Conservation (phyloP, 2,113 vertebrate species). For the Axis porcinus region DNA sequence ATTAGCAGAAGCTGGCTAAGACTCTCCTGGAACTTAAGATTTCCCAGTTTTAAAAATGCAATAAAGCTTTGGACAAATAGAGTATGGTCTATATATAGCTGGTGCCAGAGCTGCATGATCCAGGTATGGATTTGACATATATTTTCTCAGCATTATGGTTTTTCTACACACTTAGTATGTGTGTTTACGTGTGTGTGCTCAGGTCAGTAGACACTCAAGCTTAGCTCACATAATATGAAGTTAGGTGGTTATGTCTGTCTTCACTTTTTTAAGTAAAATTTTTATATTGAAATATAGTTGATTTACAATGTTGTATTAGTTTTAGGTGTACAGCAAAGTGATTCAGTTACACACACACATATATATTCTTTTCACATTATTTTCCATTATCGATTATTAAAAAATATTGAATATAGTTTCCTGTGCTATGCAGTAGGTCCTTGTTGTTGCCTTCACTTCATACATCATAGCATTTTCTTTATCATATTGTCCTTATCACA, state of each 20-base stretch:
- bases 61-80: conserved; percentile 63
- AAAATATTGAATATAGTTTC: background rate
- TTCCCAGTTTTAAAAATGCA: conserved; percentile 59
- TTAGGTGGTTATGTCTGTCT: background rate
- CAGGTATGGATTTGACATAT: conserved; percentile 66
- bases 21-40: conserved; percentile 52
- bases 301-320: background rate
- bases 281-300: background rate
- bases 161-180: background rate
- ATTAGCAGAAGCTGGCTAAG: conserved; percentile 31
- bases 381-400: background rate
- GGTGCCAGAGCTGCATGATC: conserved; percentile 73
- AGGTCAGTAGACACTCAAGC: background rate
- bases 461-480: background rate
- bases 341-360: background rate
- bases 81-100: conserved; percentile 65
- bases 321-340: background rate
- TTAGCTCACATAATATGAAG: background rate
- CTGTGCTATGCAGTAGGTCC: background rate
- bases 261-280: background rate
- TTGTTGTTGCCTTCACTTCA: background rate
- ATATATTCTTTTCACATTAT: background rate
- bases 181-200: accelerated
- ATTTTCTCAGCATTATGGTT: background rate
- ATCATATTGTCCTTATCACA: background rate